Conservation (phyloP, 2,888 invertebrate species). For the Pristionchus japonicus region DNA sequence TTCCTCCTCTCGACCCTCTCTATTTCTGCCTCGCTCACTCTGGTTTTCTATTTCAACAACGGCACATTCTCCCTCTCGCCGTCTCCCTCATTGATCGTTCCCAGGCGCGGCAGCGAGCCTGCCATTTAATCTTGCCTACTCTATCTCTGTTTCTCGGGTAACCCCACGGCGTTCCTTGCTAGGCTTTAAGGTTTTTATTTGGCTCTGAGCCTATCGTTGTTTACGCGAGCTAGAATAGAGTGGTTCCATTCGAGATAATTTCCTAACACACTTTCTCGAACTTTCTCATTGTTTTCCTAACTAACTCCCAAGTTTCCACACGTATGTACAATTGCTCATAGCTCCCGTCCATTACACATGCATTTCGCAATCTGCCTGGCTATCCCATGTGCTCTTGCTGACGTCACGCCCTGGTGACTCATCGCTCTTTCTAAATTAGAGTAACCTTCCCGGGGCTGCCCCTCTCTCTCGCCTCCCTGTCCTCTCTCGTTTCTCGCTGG, state of each 20-base stretch:
- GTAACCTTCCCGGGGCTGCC: not conserved
- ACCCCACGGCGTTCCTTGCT: not conserved
- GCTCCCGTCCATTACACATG: not conserved
- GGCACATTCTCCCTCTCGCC: not conserved
- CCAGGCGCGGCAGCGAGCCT: not conserved
- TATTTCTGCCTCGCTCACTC: not conserved
- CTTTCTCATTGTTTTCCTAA: not conserved
- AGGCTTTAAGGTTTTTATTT: not conserved
- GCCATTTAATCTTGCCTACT: not conserved
- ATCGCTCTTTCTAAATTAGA: conserved; percentile 12
- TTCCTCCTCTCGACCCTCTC: not conserved
- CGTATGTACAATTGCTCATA: not conserved
- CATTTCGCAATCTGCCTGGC: not conserved
- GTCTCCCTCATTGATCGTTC: conserved; percentile 20
- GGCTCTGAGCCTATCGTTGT: not conserved
- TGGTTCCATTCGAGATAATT: too few species aligned
- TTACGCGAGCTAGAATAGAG: too few species aligned
- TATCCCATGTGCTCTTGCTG: not conserved
- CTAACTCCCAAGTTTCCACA: not conserved
- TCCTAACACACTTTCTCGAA: not conserved
- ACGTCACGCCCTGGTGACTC: not conserved
- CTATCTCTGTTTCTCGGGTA: too few species aligned
- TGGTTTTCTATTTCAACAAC: not conserved
- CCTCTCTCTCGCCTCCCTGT: not conserved
- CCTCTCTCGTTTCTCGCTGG: not conserved